Evolutionary conservation across 2,113 vertebrate genomes (phyloP), one percentile per base, ranked within the genome.

Genomic region (Cardinalis cardinalis): DNA sequence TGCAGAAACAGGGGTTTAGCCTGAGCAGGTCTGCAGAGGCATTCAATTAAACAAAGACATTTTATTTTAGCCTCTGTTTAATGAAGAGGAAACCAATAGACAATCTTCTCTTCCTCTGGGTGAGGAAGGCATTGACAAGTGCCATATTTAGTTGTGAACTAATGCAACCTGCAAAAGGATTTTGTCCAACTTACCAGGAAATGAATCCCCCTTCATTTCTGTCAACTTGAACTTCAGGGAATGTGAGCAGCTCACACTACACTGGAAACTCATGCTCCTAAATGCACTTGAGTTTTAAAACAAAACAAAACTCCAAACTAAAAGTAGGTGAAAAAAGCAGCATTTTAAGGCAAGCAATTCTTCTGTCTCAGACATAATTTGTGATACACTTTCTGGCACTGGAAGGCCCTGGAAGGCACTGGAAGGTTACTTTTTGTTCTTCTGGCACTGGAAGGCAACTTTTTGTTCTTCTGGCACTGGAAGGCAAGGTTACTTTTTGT

Each of bases 51-150:
- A 93, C 79, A 92, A 96, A 93, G 70, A 34, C 1, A 0, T 64
- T 91, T 94, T 96, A 84, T 93, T 95, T 94, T 95, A 90, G 79
- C 70, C 84, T 61, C 64, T 70, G 18, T 81, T 80, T 88, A 84
- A 93, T 92, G 76, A 92, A 85, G 36, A 88, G 76, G 87, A 94
- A 96, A 87, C 84, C 73, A 88, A 92, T 88, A 91, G 84, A 82
- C 73, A 74, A 32, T 75, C 56, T 94, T 94, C 43, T 87, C 46
- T 96, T 96, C 93, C 87, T 91, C 56, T 2, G 1, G 29, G 7
- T 18, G 1, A 90, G 61, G 59, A 90, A 92, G 84, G 38, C 76
- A 72, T 46, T 82, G 90, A 77, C 60, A 92, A 90, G 48, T 80
- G 40, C 70, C 95, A 49, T 90, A 91, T 93, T 96, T 95, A 94